These are phyloP conservation scores for Bursaphelenchus okinawaensis DNA, from an alignment of 2,888 invertebrate species.

Conservation along the genomic window DNA sequence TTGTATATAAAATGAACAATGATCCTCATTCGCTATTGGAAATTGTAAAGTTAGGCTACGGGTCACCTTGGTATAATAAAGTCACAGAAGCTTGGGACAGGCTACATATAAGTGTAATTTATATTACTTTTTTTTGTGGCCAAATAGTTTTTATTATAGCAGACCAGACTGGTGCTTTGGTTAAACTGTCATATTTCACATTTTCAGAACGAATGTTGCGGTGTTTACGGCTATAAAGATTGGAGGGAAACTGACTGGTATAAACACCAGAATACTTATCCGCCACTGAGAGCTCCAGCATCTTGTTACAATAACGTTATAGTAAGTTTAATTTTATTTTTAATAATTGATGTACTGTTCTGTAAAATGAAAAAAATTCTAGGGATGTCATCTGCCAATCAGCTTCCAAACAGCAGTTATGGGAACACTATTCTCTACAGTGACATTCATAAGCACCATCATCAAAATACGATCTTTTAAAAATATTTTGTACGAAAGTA, in stretches of 20 bases:
- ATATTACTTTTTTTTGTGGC: too few relatives aligned
- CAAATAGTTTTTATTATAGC: not conserved
- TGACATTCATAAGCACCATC: not conserved
- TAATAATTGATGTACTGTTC: too few relatives aligned
- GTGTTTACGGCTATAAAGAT: not conserved
- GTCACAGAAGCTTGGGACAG: conserved; percentile 5
- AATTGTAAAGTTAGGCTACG: not conserved
- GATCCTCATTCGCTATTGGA: not conserved
- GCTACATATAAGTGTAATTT: conserved; percentile 5
- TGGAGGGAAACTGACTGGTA: conserved; percentile 6
- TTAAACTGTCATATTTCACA: not conserved
- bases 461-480: not conserved
- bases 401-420: not conserved
- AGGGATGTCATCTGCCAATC: not conserved
- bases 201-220: conserved; percentile 6
- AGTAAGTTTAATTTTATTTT: not conserved
- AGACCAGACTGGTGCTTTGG: too few relatives aligned
- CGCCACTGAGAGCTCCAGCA: not conserved
- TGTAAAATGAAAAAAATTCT: not conserved
- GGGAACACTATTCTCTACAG: not conserved
- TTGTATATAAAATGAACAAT: not conserved
- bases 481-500: not conserved
- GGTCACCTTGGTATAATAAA: conserved; percentile 1
- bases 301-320: conserved; percentile 4
- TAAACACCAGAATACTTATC: not conserved